Evolutionary conservation across 2,797 vertebrate species (phyloP).

Genomic region (Lepilemur septentrionalis): DNA sequence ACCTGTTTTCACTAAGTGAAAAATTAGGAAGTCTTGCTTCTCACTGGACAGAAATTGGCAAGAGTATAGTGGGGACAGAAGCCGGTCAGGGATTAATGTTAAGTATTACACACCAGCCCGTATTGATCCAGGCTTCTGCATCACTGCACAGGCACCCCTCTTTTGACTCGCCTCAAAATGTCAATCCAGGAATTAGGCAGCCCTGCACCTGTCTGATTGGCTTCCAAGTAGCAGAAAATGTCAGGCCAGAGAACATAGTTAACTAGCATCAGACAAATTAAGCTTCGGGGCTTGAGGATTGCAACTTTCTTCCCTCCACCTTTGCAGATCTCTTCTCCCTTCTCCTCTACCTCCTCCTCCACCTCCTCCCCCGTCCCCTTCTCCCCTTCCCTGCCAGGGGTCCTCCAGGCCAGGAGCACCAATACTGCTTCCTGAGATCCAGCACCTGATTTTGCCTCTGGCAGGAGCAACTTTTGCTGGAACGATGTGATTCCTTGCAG

Average conservation of each 20-base stretch:
- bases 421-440: not conserved
- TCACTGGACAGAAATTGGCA: not conserved
- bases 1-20: not conserved
- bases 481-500: not conserved
- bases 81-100: not conserved
- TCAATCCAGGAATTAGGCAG: not conserved
- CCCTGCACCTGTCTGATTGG: not conserved
- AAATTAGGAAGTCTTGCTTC: not conserved
- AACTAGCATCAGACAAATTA: not conserved
- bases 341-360: rapidly evolving
- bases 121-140: not conserved
- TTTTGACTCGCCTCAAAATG: not conserved
- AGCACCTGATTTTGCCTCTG: not conserved
- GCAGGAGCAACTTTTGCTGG: not conserved
- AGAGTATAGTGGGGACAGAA: not conserved
- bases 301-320: rapidly evolving
- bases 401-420: not conserved
- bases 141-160: not conserved
- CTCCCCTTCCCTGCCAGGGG: not conserved
- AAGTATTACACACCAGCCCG: not conserved
- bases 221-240: constrained; percentile 30
- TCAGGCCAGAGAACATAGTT: constrained; percentile 10
- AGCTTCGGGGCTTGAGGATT: not conserved
- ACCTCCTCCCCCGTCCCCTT: too few relatives aligned
- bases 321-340: too few relatives aligned